Conservation (phyloP, 30 jellyfish, hydroid and myxozoan genomes). For the Pelagia noctiluca region DNA sequence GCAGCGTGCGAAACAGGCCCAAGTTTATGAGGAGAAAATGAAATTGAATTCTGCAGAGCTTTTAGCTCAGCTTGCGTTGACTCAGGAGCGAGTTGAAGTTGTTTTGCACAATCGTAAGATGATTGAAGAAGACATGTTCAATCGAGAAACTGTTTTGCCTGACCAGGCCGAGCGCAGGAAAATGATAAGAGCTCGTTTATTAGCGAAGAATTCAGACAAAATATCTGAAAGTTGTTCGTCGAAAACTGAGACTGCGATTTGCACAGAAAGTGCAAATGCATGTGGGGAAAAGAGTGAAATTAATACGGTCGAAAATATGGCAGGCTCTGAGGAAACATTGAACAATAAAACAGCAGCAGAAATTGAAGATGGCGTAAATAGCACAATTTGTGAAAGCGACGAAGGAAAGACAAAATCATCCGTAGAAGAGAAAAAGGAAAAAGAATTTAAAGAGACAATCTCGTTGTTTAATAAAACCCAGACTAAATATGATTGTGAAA, state of each 20-base stretch:
- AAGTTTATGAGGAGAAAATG: conserved; percentile 63
- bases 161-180: conserved; percentile 51
- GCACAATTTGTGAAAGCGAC: not conserved
- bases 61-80: conserved; percentile 81
- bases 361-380: not conserved
- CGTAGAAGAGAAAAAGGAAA: conserved; percentile 36
- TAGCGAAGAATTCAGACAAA: conserved; percentile 6
- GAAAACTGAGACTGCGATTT: not conserved
- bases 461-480: conserved; percentile 53
- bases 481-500: conserved; percentile 18
- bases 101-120: conserved; percentile 74
- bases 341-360: not conserved
- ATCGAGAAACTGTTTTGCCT: conserved; percentile 68
- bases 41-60: conserved; percentile 64
- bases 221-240: not conserved
- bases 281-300: not conserved
- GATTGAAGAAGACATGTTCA: conserved; percentile 70
- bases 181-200: conserved; percentile 41
- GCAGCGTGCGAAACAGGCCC: conserved; percentile 90
- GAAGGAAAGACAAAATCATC: not conserved
- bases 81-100: conserved; percentile 85
- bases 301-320: too few relatives aligned
- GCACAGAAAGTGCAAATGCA: not conserved
- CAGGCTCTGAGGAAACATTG: not conserved
- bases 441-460: conserved; percentile 42